Evolutionary conservation across 1,140 invertebrate species (phyloP).

Genomic region (Halesus radiatus): DNA sequence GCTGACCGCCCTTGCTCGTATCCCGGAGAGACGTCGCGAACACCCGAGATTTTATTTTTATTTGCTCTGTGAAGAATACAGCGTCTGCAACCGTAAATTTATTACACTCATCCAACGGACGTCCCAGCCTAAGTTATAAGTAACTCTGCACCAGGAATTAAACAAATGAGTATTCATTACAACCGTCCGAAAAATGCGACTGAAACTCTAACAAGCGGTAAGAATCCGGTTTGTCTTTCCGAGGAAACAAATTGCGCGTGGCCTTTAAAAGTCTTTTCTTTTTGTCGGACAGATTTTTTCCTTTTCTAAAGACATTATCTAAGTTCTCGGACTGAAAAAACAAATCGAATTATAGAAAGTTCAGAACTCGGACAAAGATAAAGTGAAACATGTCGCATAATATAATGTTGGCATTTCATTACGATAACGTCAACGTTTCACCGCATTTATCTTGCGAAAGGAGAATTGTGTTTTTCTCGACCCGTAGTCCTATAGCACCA

Average conservation of each 20-base stretch:
- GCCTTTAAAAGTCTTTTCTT: not conserved
- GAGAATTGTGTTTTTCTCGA: not conserved
- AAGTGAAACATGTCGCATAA: conserved; percentile 22
- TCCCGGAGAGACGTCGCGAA: conserved; percentile 24
- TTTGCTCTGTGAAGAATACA: conserved; percentile 39
- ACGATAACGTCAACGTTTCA: conserved; percentile 19
- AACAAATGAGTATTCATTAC: conserved; percentile 36
- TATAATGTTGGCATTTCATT: conserved; percentile 29
- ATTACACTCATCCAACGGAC: conserved; percentile 24
- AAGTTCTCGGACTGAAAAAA: not conserved
- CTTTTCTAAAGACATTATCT: not conserved
- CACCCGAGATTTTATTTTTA: conserved; percentile 38
- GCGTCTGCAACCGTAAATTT: conserved; percentile 42
- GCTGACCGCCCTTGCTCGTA: no score
- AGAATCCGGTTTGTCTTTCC: not conserved
- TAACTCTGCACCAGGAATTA: conserved; percentile 15
- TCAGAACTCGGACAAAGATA: conserved; percentile 5
- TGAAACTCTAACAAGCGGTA: conserved; percentile 7
- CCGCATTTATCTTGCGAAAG: conserved; percentile 14
- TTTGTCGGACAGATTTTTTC: not conserved
- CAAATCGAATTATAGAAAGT: conserved; percentile 16
- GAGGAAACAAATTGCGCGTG: not conserved
- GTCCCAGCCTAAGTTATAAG: conserved; percentile 23
- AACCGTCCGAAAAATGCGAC: conserved; percentile 2
- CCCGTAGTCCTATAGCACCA: not conserved